A percentile compares a stretch with the other conserved stretches of the same genome.
phyloP scores from a whole-genome alignment of 2,797 vertebrate genomes.

The Tolypeutes matacus region DNA sequence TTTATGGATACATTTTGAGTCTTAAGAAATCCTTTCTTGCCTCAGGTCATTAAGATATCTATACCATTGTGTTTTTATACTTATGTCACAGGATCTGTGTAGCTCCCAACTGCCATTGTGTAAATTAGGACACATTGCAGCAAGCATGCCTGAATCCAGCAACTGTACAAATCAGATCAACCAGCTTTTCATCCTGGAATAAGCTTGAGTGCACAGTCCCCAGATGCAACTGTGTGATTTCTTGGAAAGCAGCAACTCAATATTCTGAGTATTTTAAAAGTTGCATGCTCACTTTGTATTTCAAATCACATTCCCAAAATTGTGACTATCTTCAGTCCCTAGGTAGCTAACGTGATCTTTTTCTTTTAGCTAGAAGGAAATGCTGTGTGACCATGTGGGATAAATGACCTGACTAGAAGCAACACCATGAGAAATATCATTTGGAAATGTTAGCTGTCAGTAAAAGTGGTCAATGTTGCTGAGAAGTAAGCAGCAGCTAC shows the following conservation, averaged over 20 bases:
- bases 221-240: background rate
- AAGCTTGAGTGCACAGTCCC: background rate
- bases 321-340: background rate
- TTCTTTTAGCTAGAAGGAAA: constrained; percentile 43
- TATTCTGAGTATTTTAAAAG: constrained; percentile 51
- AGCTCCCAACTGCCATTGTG: background rate
- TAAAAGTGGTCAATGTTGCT: background rate
- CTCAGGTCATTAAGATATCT: background rate
- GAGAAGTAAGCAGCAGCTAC: background rate
- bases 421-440: background rate
- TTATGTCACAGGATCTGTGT: background rate
- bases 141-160: background rate
- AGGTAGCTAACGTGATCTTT: background rate
- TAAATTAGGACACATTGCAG: background rate
- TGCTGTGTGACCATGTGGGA: background rate
- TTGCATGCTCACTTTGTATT: constrained; percentile 36
- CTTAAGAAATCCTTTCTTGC: background rate
- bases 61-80: background rate
- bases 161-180: background rate
- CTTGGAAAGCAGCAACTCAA: background rate
- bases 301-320: constrained; percentile 22
- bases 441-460: background rate
- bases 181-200: background rate
- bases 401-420: background rate
- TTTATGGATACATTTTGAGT: background rate